Conservation (phyloP, 2,888 invertebrate genomes). For the Drosophila kambysellisi region DNA sequence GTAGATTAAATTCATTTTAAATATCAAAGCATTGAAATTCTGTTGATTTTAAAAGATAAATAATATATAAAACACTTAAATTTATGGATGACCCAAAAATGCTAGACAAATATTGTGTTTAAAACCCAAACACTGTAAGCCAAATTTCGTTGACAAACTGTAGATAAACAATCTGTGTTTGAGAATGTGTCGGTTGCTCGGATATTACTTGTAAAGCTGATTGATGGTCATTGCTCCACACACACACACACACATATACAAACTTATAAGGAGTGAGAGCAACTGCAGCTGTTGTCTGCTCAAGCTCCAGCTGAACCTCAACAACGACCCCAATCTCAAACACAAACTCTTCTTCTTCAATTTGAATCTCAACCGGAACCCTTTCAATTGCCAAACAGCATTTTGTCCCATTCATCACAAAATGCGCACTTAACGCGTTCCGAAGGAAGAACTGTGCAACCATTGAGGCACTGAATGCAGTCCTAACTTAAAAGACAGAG, state of each 20-base stretch:
- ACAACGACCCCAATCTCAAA: conserved; percentile 2
- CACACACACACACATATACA: not conserved
- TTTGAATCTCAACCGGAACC: conserved; percentile 12
- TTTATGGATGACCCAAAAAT: not conserved
- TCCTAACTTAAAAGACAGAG: conserved; percentile 10
- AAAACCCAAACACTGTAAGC: not conserved
- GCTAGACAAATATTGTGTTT: not conserved
- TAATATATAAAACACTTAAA: not conserved
- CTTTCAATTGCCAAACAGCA: conserved; percentile 59
- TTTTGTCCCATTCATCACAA: conserved; percentile 62
- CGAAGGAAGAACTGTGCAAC: conserved; percentile 45
- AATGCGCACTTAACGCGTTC: conserved; percentile 70
- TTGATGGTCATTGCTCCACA: conserved; percentile 18
- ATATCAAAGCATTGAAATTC: not conserved
- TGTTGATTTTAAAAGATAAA: not conserved
- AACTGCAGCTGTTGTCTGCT: conserved; percentile 11
- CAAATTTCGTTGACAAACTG: conserved; percentile 6
- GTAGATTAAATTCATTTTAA: not conserved
- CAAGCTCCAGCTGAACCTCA: conserved; percentile 10
- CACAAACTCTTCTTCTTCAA: conserved; percentile 1
- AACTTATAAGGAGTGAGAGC: conserved; percentile 8
- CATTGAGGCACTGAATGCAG: conserved; percentile 36
- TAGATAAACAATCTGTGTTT: conserved; percentile 6
- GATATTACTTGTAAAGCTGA: conserved; percentile 13
- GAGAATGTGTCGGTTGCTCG: conserved; percentile 3